Percentiles rank a stretch among this genome's conserved stretches.
Conservation (phyloP, 2,113 vertebrate species). For the Hyla sarda region DNA sequence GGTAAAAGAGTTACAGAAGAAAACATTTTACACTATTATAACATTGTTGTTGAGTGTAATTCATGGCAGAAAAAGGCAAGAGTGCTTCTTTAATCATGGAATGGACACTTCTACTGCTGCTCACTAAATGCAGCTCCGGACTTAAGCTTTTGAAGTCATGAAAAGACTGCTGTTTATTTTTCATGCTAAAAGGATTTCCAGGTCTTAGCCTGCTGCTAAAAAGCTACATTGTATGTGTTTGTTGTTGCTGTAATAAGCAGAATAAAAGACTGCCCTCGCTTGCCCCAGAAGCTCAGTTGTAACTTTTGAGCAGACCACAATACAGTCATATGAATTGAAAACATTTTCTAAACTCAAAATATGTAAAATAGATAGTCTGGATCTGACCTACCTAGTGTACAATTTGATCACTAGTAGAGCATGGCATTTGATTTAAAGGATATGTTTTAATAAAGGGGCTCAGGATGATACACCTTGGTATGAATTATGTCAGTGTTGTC, state of each 20-base stretch:
- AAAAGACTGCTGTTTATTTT: constrained; percentile 39
- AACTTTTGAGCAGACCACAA: constrained; percentile 14
- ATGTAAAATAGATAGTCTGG: background rate
- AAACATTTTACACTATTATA: too few species aligned
- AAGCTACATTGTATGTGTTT: constrained; percentile 31
- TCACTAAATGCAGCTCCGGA: background rate
- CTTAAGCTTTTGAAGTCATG: constrained; percentile 26
- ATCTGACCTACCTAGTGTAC: background rate
- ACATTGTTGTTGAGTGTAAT: too few species aligned
- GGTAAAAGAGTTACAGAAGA: too few species aligned
- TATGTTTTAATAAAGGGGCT: background rate
- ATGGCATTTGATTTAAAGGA: background rate
- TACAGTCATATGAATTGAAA: background rate
- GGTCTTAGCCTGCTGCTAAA: constrained; percentile 10
- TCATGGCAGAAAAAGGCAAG: too few species aligned
- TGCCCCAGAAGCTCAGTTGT: background rate
- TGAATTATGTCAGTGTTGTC: background rate
- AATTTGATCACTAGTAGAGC: background rate
- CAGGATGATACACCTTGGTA: background rate
- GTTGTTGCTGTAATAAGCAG: constrained; percentile 32
- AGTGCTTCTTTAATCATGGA: constrained; percentile 1
- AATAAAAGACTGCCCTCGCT: constrained; percentile 34
- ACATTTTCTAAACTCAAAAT: too few species aligned
- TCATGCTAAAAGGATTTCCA: constrained; percentile 11
- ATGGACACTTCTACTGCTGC: background rate